phyloP scores from a whole-genome alignment of 2,797 vertebrate genomes.

The Silurus aristotelis region DNA sequence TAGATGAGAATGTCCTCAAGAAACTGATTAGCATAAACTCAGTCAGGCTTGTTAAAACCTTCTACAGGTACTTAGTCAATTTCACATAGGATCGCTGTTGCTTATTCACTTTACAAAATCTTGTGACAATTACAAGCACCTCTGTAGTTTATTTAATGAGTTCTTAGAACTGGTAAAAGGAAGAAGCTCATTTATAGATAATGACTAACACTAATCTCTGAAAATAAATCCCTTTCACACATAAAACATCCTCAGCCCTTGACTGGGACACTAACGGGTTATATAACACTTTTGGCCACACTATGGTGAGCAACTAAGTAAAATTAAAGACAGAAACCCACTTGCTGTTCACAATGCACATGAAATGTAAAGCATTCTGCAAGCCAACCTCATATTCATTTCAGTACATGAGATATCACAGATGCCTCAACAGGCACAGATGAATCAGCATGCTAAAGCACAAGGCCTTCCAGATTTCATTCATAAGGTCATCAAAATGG shows the following conservation, averaged over 20 bases:
- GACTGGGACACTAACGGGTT: background rate
- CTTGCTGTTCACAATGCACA: constrained; percentile 8
- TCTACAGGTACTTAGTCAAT: background rate
- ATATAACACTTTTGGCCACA: constrained; percentile 20
- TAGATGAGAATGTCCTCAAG: background rate
- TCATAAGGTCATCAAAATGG: constrained; percentile 35
- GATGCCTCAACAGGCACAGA: constrained; percentile 31
- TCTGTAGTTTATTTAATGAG: background rate
- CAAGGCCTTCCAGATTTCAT: constrained; percentile 26
- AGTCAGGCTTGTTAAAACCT: background rate
- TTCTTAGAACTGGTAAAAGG: background rate
- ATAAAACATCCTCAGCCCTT: constrained; percentile 8
- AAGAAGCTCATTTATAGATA: constrained; percentile 10
- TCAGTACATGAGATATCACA: background rate
- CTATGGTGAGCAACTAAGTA: constrained; percentile 17
- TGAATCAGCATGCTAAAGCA: constrained; percentile 13
- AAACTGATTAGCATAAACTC: background rate
- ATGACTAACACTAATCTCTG: constrained; percentile 6
- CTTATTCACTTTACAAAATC: background rate
- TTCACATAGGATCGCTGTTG: background rate
- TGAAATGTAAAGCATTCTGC: constrained; percentile 27
- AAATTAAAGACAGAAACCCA: constrained; percentile 17
- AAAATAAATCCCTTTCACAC: constrained; percentile 17
- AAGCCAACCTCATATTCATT: constrained; percentile 20
- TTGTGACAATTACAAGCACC: background rate